Evolutionary conservation across 2,888 invertebrate species (phyloP), one percentile per base, ranked within the genome.

Genomic region (Liodrosophila aerea): DNA sequence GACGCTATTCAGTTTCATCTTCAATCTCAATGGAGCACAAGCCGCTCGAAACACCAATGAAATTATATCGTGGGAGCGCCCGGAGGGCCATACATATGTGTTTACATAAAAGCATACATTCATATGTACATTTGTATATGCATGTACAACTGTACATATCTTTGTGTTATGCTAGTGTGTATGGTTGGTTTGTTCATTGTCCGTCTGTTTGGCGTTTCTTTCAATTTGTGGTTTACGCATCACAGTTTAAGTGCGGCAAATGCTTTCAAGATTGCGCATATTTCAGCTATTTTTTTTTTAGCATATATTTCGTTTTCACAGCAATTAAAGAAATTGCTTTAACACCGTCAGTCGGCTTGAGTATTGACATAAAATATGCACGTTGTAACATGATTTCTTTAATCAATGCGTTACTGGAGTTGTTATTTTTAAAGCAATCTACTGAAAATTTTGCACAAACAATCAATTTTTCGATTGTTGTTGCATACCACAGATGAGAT

Each of bases 31-130:
- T 72, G 31, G 56, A 75, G 39, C 43, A 49, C 43, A 64, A 56
- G 52, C 49, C 57, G 47, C 47, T 51, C 29, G 49, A 40, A 64
- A 52, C 44, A 62, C n/a, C 52, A 36, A 45, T 47, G 40, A 37
- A 63, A 76, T 73, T 61, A 66, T 67, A 60, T 54, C 54, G 77
- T 76, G 81, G 72, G 74, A 76, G 76, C 62, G 74, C 76, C 77
- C 58, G 29, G 64, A 46, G 72, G 68, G 59, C 62, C 11, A 13
- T 0, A 5, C 43, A 9, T 43, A 43, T 7, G 18, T 7, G 13
- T 40, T 22, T 22, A 2, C 22, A 22, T 22, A 22, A 22, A 22
- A 22, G 22, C 22, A 4, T 22, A 22, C 22, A 22, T 0, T n/a
- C 43, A 9, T 43, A 43, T 7, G 11, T 40, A 4, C 7, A 13